Evolutionary conservation across 2,113 vertebrate genomes (phyloP).

Genomic region (Sceloporus undulatus): DNA sequence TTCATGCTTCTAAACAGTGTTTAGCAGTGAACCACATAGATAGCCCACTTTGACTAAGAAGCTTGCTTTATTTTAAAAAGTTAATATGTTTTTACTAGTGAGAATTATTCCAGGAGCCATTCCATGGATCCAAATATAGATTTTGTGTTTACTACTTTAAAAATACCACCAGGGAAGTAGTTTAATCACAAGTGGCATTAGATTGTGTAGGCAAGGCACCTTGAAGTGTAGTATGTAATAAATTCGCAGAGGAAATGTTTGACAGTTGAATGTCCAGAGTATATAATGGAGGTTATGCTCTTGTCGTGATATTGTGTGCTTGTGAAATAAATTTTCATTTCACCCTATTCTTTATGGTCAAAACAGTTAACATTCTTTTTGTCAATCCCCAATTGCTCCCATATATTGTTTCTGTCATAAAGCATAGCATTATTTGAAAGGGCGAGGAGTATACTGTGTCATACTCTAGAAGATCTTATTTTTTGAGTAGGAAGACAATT

Average conservation of each 20-base stretch:
- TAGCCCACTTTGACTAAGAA: not conserved
- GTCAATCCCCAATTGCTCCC: slow-evolving; percentile 65
- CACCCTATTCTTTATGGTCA: slow-evolving; percentile 46
- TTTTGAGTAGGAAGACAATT: slow-evolving; percentile 68
- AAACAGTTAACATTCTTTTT: slow-evolving; percentile 65
- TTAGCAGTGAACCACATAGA: not conserved
- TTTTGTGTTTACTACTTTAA: not conserved
- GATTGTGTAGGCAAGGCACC: not conserved
- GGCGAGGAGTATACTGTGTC: slow-evolving; percentile 52
- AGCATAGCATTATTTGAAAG: slow-evolving; percentile 52
- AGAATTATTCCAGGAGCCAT: not conserved
- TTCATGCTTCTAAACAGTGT: not conserved
- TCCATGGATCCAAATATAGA: not conserved
- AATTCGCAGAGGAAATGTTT: slow-evolving; percentile 73
- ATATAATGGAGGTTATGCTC: slow-evolving; percentile 73
- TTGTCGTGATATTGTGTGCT: slow-evolving; percentile 44
- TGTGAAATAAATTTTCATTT: not conserved
- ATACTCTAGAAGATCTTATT: slow-evolving; percentile 65
- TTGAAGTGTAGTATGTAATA: slow-evolving; percentile 70
- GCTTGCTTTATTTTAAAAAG: not conserved
- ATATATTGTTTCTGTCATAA: slow-evolving; percentile 62
- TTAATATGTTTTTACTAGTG: not conserved
- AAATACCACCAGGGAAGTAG: not conserved
- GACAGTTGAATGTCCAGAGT: slow-evolving; percentile 64
- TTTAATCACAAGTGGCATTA: slow-evolving; percentile 3